A percentile compares a stretch with the other conserved stretches of the same genome.
phyloP scores from a whole-genome alignment of 2,113 vertebrate species.

The Boulengeromyrus knoepffleri region DNA sequence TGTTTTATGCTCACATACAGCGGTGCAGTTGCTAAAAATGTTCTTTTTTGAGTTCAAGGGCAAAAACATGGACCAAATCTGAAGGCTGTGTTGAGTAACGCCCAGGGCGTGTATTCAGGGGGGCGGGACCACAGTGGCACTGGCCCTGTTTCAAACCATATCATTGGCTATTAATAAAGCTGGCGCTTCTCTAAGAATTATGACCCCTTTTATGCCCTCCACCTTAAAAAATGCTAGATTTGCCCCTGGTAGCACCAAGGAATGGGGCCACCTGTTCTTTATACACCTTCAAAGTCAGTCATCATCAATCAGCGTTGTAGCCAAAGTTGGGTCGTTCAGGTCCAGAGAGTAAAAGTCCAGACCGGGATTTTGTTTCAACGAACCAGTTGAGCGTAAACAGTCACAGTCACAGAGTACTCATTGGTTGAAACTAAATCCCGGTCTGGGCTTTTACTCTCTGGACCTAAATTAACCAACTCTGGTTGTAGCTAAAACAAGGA shows the following conservation, averaged over 20 bases:
- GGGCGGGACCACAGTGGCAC: background rate
- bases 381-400: too few relatives aligned
- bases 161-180: background rate
- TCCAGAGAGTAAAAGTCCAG: too few relatives aligned
- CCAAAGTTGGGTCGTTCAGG: too few relatives aligned
- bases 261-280: background rate
- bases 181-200: background rate
- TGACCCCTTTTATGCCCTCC: background rate
- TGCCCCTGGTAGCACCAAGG: background rate
- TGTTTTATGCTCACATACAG: background rate
- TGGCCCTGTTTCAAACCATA: background rate
- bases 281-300: background rate
- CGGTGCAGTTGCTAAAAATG: background rate
- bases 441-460: too few relatives aligned
- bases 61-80: background rate
- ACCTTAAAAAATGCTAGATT: background rate
- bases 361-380: too few relatives aligned
- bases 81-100: background rate
- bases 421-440: too few relatives aligned
- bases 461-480: too few relatives aligned
- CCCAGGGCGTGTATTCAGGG: background rate
- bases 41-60: background rate
- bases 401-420: too few relatives aligned
- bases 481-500: background rate
- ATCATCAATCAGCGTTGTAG: background rate